Evolutionary conservation across 1,140 invertebrate genomes (phyloP).

Genomic region (Antheraea mylitta): DNA sequence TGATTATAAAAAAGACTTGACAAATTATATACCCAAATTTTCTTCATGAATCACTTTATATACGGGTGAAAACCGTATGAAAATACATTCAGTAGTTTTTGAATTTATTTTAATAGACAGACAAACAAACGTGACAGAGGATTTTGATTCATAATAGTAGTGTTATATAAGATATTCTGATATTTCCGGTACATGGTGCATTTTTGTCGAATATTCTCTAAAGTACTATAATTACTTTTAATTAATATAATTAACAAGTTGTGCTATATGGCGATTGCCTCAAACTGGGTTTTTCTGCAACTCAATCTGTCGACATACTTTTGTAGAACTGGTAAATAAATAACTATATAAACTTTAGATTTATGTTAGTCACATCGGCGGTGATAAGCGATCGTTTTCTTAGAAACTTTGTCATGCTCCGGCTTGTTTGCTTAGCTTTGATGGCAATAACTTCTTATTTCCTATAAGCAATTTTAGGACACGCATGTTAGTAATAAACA

Average conservation of each 20-base stretch:
- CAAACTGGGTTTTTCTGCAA: conserved; percentile 6
- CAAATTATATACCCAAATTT: no score
- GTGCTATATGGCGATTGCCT: neutral
- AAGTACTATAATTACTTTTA: conserved; percentile 1
- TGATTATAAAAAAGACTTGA: no score
- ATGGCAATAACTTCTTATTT: conserved; percentile 24
- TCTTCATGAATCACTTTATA: no score
- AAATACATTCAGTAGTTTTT: no score
- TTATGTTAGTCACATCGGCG: conserved; percentile 35
- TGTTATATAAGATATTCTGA: no score
- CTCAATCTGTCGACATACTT: conserved; percentile 1
- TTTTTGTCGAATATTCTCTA: neutral
- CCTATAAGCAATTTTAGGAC: no score
- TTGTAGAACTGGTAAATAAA: conserved; percentile 3
- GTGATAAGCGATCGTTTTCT: conserved; percentile 37
- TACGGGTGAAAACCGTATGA: no score
- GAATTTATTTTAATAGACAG: no score
- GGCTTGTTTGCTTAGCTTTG: conserved; percentile 22
- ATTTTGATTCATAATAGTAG: no score
- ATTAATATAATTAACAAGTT: neutral
- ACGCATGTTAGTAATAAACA: no score
- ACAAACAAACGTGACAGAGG: no score
- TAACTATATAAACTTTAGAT: conserved; percentile 27
- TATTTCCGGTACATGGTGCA: neutral
- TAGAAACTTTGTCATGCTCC: conserved; percentile 26